These are phyloP conservation scores for Aradus depressus DNA, from an alignment of 2,888 invertebrate species.

Conservation along the genomic window DNA sequence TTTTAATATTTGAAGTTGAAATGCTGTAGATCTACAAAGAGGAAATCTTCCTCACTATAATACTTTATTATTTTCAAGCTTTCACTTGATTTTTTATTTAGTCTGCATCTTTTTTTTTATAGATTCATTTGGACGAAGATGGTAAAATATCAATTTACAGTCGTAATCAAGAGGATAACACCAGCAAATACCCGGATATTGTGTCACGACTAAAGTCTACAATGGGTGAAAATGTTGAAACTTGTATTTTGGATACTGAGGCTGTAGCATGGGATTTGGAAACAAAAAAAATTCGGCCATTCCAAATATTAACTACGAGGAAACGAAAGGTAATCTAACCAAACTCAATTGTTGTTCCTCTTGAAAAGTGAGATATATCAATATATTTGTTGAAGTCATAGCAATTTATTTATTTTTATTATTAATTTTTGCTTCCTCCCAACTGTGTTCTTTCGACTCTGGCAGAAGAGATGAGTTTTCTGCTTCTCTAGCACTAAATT, in stretches of 20 bases:
- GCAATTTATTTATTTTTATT: too few relatives aligned
- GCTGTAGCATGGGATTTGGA: conserved; percentile 92
- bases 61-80: not conserved
- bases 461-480: too few relatives aligned
- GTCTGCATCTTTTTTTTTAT: conserved; percentile 17
- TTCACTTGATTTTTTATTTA: not conserved
- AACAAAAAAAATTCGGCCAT: conserved; percentile 82
- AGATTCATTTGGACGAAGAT: conserved; percentile 62
- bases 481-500: too few relatives aligned
- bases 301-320: conserved; percentile 87
- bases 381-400: too few relatives aligned
- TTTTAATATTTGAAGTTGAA: too few relatives aligned
- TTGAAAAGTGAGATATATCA: not conserved
- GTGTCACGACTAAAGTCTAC: conserved; percentile 53
- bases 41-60: too few relatives aligned
- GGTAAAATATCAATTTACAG: conserved; percentile 75
- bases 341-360: not conserved
- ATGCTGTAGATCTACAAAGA: too few relatives aligned
- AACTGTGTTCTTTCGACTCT: too few relatives aligned
- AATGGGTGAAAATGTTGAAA: conserved; percentile 47
- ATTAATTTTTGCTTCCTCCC: too few relatives aligned
- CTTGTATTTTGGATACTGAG: conserved; percentile 90
- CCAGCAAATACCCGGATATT: conserved; percentile 91
- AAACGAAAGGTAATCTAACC: conserved; percentile 68
- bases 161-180: conserved; percentile 90